These are phyloP conservation scores for Cephalopholis sonnerati DNA, from an alignment of 2,113 vertebrate species.

Conservation along the genomic window DNA sequence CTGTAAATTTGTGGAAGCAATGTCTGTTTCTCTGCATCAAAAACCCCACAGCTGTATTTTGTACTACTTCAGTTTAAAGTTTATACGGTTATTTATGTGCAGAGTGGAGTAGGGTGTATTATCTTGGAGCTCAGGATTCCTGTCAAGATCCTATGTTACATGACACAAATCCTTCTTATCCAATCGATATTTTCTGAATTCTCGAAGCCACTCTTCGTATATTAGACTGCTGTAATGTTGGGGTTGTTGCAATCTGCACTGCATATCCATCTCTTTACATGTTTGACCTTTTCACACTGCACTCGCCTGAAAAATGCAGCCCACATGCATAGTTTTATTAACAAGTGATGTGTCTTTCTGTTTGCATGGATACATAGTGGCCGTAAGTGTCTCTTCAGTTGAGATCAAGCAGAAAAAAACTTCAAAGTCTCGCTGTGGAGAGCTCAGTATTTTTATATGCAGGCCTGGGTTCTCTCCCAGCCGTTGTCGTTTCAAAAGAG, in stretches of 20 bases:
- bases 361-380: background rate
- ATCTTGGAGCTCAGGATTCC: background rate
- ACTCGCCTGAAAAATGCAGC: background rate
- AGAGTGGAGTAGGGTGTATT: background rate
- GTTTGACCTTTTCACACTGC: background rate
- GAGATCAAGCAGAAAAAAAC: constrained; percentile 67
- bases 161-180: background rate
- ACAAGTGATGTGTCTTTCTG: background rate
- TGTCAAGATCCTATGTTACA: background rate
- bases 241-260: background rate
- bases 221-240: background rate
- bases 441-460: constrained; percentile 79
- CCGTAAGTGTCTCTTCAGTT: constrained; percentile 45
- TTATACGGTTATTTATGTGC: constrained; percentile 12
- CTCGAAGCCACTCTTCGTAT: background rate
- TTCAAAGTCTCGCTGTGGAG: constrained; percentile 75
- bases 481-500: constrained; percentile 68
- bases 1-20: constrained; percentile 41
- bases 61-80: background rate
- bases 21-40: constrained; percentile 41
- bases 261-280: background rate
- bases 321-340: background rate
- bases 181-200: background rate
- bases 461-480: constrained; percentile 73
- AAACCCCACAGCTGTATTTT: constrained; percentile 4